A percentile compares a stretch with the other conserved stretches of the same genome.
Conservation (phyloP, 2,797 vertebrate species). For the Hippocampus kuda region DNA sequence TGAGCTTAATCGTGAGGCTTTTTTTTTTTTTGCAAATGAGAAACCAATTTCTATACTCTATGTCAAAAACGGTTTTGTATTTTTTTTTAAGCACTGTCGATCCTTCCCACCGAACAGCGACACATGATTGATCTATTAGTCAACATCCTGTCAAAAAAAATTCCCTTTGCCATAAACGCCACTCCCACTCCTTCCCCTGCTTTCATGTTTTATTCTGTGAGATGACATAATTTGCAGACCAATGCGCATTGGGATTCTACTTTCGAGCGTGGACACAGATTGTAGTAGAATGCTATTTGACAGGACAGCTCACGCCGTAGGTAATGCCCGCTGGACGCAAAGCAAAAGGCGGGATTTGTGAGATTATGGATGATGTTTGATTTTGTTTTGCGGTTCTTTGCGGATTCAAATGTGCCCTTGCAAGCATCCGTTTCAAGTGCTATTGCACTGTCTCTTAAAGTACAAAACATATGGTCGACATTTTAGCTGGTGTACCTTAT, state of each 20-base stretch:
- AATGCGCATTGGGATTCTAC: slow-evolving; percentile 28
- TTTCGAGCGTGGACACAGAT: slow-evolving; percentile 18
- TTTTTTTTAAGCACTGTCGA: no score
- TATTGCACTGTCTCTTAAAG: not conserved
- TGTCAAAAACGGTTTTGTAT: no score
- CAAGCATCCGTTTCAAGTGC: not conserved
- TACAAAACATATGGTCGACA: not conserved
- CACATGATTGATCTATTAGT: not conserved
- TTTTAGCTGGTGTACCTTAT: not conserved
- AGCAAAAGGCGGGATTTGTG: slow-evolving; percentile 16
- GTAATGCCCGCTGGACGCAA: slow-evolving; percentile 11
- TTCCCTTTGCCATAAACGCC: not conserved
- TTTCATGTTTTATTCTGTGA: slow-evolving; percentile 32
- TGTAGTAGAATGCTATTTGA: slow-evolving; percentile 20
- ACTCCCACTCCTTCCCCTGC: not conserved
- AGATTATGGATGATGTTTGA: slow-evolving; percentile 19
- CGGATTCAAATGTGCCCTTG: slow-evolving; percentile 4
- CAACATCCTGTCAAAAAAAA: not conserved
- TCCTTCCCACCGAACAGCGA: no score
- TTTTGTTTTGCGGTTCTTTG: slow-evolving; percentile 18
- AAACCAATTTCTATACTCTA: slow-evolving; percentile 2
- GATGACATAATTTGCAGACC: slow-evolving; percentile 26
- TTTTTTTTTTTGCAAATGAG: slow-evolving; percentile 2
- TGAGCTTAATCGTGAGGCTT: not conserved
- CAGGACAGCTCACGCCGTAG: slow-evolving; percentile 6